These are phyloP conservation scores for Silurus glanis DNA, from an alignment of 2,113 vertebrate genomes.

Conservation along the genomic window DNA sequence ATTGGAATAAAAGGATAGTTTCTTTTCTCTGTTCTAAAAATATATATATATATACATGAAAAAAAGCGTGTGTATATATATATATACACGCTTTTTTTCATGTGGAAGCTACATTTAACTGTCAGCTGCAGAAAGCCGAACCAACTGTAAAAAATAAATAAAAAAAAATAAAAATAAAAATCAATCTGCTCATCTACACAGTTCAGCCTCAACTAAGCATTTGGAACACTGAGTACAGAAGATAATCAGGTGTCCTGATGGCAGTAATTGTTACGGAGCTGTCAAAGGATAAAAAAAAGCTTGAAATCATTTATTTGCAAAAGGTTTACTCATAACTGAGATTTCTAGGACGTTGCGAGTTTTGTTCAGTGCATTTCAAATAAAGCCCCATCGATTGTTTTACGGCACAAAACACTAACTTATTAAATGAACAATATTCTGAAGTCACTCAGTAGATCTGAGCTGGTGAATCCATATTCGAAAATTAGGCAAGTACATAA, in stretches of 20 bases:
- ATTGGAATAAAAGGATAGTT: too few species aligned
- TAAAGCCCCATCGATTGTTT: not conserved
- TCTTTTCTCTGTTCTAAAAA: too few species aligned
- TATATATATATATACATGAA: too few species aligned
- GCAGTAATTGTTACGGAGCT: conserved; percentile 18
- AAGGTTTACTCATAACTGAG: conserved; percentile 13
- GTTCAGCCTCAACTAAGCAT: conserved; percentile 13
- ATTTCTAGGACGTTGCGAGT: not conserved
- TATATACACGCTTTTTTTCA: not conserved
- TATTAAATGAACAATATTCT: conserved; percentile 21
- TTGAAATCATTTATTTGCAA: conserved; percentile 22
- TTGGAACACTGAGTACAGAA: conserved; percentile 27
- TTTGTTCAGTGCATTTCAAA: conserved; percentile 22
- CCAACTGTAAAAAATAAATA: not conserved
- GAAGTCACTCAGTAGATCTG: not conserved
- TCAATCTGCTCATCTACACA: not conserved
- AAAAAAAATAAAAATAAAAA: not conserved
- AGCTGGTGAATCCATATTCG: not conserved
- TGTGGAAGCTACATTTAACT: not conserved
- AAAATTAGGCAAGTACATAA: not conserved
- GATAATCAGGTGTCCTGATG: conserved; percentile 28
- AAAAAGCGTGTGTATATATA: too few species aligned
- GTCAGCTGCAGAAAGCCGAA: conserved; percentile 1
- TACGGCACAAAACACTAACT: not conserved
- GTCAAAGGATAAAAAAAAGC: conserved; percentile 26